Evolutionary conservation across 2,113 vertebrate species (phyloP), one percentile per base, ranked within the genome.

Genomic region (Athene cunicularia): DNA sequence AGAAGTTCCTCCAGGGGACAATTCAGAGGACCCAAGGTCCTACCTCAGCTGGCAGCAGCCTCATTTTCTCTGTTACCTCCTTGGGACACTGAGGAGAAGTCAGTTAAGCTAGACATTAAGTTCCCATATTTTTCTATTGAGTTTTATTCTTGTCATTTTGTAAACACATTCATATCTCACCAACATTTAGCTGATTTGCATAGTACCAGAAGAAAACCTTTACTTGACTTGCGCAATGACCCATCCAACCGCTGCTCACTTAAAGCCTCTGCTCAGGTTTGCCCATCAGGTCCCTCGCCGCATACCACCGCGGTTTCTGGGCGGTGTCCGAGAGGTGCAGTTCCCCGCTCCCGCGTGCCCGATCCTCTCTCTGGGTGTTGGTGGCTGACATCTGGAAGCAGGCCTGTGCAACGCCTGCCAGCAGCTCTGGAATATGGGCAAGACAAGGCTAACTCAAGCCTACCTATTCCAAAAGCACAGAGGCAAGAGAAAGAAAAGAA

Each of bases 371-470:
- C 30, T 8, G 6, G 49, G 32, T n/a, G 20, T 5, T 67, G 43
- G 49, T 47, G 53, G 79, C 30, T 43, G 16, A 15, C 21, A 26
- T 1, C 73, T 75, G 66, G 70, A 52, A 66, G 33, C n/a, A 83
- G 21, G 16, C 26, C 62, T 33, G 60, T 28, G 47, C 52, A 59
- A 41, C 0, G 0, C 9, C 28, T 28, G 37, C 11, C 81, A 76
- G 35, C n/a, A 68, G 9, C 45, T 66, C 79, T 64, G 67, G 23
- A 59, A 72, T 9, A 47, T 0, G 21, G 45, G 15, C 50, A 73
- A 71, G 50, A 27, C 21, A 80, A 70, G 37, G 33, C 32, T 35
- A 74, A 67, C 35, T 66, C 27, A 33, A 64, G 17, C 14, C 75
- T 53, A 12, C 20, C 18, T 59, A 9, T 19, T 71, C n/a, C n/a